A percentile compares a stretch with the other conserved stretches of the same genome.
Evolutionary conservation across 1,140 invertebrate genomes (phyloP).

Genomic region (Drosophila nikananu): DNA sequence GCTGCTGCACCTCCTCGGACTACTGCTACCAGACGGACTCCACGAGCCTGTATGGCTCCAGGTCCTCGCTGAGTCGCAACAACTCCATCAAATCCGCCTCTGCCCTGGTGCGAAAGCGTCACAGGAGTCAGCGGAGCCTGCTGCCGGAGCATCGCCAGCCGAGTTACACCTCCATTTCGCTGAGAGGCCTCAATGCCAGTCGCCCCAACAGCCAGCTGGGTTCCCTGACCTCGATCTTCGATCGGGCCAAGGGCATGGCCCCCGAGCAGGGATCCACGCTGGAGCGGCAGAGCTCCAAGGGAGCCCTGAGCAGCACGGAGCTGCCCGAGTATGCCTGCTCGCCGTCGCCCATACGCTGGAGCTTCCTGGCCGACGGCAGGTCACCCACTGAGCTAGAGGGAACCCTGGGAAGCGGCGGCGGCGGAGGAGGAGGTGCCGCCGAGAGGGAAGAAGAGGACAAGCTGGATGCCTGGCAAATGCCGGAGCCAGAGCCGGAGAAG

Average conservation of each 20-base stretch:
- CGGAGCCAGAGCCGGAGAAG: constrained; percentile 58
- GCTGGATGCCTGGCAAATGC: constrained; percentile 59
- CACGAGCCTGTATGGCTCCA: constrained; percentile 79
- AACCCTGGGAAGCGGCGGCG: constrained; percentile 38
- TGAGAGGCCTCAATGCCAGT: constrained; percentile 74
- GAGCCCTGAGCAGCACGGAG: constrained; percentile 72
- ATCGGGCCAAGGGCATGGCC: constrained; percentile 69
- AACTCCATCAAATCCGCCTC: constrained; percentile 84
- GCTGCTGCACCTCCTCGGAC: constrained; percentile 82
- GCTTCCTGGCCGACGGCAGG: constrained; percentile 79
- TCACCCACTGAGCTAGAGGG: constrained; percentile 72
- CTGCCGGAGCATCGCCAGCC: constrained; percentile 73
- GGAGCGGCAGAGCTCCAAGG: constrained; percentile 76
- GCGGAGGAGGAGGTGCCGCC: constrained; percentile 1
- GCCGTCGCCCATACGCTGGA: constrained; percentile 83
- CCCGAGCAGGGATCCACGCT: constrained; percentile 64
- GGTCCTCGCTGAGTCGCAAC: constrained; percentile 80
- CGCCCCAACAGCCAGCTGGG: constrained; percentile 74
- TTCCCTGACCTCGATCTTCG: constrained; percentile 82
- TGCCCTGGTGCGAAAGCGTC: constrained; percentile 68
- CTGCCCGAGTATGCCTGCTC: constrained; percentile 83
- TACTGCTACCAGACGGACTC: constrained; percentile 85
- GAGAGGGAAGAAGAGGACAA: constrained; percentile 39
- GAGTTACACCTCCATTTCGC: constrained; percentile 79
- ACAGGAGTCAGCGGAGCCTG: constrained; percentile 41